Evolutionary conservation across 2,113 vertebrate genomes (phyloP).

Genomic region (Pollachius pollachius): DNA sequence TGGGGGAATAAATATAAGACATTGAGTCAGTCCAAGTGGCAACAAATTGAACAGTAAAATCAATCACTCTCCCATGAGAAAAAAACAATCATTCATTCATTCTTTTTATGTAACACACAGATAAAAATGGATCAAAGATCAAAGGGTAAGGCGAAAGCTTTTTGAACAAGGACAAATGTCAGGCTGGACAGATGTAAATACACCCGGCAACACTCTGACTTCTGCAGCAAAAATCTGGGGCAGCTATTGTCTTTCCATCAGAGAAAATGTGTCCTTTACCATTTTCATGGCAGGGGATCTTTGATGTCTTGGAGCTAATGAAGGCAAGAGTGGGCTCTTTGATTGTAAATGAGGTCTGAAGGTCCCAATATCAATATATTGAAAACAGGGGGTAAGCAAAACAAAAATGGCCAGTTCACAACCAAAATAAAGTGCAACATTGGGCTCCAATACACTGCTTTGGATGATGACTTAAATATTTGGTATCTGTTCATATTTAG

Average conservation of each 20-base stretch:
- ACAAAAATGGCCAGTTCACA: too few relatives aligned
- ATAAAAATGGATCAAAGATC: not conserved
- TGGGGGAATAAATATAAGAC: too few relatives aligned
- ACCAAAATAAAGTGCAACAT: too few relatives aligned
- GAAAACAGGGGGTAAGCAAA: too few relatives aligned
- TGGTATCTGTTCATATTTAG: too few relatives aligned
- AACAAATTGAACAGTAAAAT: not conserved
- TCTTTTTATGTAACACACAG: not conserved
- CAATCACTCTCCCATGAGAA: not conserved
- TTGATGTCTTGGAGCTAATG: slow-evolving; percentile 25
- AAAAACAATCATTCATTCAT: not conserved
- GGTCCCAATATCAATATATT: not conserved
- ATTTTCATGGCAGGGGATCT: slow-evolving; percentile 53
- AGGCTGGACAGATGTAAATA: not conserved
- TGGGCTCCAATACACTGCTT: too few relatives aligned
- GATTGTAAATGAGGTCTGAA: slow-evolving; percentile 27
- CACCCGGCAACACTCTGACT: not conserved
- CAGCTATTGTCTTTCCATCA: slow-evolving; percentile 27
- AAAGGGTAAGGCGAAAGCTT: not conserved
- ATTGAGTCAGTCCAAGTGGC: too few relatives aligned
- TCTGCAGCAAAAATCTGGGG: slow-evolving; percentile 27
- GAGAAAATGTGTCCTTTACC: slow-evolving; percentile 38
- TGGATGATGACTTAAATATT: too few relatives aligned
- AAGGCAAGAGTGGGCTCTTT: slow-evolving; percentile 10
- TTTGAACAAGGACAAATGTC: not conserved